phyloP scores from a whole-genome alignment of 37 sponge, comb jelly and placozoan species.

The Bolinopsis microptera region DNA sequence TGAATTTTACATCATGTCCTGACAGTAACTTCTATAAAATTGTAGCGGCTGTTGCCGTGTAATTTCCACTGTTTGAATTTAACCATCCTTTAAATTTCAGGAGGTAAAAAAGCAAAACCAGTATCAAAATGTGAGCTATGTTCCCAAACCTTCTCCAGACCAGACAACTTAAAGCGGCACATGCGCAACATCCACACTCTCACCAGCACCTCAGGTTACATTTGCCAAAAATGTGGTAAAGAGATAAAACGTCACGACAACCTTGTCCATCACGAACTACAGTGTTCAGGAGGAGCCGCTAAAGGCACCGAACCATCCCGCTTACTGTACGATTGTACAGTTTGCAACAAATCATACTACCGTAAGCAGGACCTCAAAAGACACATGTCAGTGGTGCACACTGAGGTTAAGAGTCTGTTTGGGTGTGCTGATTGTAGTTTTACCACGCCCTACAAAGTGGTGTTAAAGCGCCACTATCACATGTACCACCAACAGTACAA shows the following conservation, averaged over 20 bases:
- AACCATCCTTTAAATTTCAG: too few relatives aligned
- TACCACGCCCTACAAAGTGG: background rate
- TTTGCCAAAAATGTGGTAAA: background rate
- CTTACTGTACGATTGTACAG: background rate
- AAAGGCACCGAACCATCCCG: background rate
- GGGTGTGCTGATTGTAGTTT: background rate
- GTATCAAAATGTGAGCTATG: background rate
- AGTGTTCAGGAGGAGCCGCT: background rate
- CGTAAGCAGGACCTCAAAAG: background rate
- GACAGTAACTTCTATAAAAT: too few relatives aligned
- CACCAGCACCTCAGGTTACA: background rate
- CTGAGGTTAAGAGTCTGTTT: background rate
- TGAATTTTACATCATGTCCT: too few relatives aligned
- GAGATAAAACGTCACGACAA: background rate
- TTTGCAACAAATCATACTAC: background rate
- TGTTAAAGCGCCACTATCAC: background rate
- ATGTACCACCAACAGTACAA: background rate
- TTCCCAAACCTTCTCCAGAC: conserved; percentile 5
- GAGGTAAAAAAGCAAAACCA: background rate
- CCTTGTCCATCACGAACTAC: background rate
- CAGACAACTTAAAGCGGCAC: background rate
- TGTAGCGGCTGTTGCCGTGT: too few relatives aligned
- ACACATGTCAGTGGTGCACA: background rate
- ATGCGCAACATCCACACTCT: background rate
- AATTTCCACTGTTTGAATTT: too few relatives aligned